phyloP scores from a whole-genome alignment of 2,888 invertebrate genomes.

The Habrosyne pyritoides region DNA sequence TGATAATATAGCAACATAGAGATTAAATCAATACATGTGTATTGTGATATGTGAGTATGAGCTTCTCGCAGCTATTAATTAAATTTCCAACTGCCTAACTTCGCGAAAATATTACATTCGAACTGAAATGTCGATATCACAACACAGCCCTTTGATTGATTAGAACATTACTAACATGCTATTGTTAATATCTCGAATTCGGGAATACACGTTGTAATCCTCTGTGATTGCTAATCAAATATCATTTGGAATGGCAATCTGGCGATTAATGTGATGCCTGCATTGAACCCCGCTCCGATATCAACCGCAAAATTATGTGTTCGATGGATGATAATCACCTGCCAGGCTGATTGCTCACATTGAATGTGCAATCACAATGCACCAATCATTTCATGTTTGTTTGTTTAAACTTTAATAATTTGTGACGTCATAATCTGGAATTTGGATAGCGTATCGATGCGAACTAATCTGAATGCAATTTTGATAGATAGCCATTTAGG shows the following conservation, averaged over 20 bases:
- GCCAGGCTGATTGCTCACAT: constrained; percentile 55
- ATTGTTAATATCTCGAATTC: background rate
- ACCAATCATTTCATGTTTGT: constrained; percentile 36
- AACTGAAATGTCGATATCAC: background rate
- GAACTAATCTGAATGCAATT: background rate
- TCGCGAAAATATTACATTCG: background rate
- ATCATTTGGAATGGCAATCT: constrained; percentile 57
- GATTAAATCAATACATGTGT: background rate
- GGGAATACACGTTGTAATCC: constrained; percentile 27
- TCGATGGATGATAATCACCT: constrained; percentile 60
- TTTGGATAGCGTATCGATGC: background rate
- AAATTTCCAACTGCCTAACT: background rate
- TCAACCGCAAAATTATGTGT: constrained; percentile 66
- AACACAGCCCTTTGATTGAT: background rate
- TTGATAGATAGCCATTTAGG: background rate
- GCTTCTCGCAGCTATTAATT: background rate
- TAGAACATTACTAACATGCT: constrained; percentile 6
- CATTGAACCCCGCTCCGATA: constrained; percentile 47
- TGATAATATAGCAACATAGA: background rate
- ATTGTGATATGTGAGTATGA: background rate
- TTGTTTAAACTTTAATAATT: constrained; percentile 28
- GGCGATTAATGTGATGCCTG: constrained; percentile 52
- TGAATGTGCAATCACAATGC: constrained; percentile 39
- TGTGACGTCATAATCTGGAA: constrained; percentile 29
- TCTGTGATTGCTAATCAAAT: constrained; percentile 50